These are phyloP conservation scores for Physella acuta DNA, from an alignment of 1,140 invertebrate species.

Conservation along the genomic window DNA sequence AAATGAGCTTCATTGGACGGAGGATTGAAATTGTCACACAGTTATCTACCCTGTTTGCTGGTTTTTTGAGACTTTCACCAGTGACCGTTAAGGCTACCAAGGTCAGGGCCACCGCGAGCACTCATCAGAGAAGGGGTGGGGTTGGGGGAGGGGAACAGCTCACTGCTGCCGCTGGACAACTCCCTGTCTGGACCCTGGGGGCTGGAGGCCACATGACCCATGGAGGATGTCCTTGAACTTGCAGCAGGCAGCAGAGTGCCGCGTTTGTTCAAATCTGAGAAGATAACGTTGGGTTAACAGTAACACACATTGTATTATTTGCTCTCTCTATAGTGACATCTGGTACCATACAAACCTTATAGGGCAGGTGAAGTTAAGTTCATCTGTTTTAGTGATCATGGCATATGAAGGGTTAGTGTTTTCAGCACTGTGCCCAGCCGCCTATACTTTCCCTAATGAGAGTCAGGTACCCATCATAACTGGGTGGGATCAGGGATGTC, in stretches of 20 bases:
- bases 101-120: conserved; percentile 37
- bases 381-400: too few species aligned
- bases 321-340: too few species aligned
- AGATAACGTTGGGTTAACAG: too few species aligned
- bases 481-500: too few species aligned
- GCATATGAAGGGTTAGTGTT: too few species aligned
- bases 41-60: background rate
- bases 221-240: background rate
- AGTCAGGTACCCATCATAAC: too few species aligned
- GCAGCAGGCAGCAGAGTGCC: conserved; percentile 13
- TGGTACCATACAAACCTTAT: too few species aligned
- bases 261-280: conserved; percentile 28
- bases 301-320: too few species aligned
- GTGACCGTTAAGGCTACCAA: conserved; percentile 53
- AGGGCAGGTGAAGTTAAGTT: too few species aligned
- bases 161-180: background rate
- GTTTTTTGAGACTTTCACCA: conserved; percentile 40
- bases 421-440: too few species aligned
- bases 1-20: background rate
- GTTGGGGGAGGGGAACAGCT: conserved; percentile 23
- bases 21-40: background rate
- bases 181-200: background rate
- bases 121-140: conserved; percentile 27
- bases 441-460: too few species aligned
- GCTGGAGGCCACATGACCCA: background rate